Evolutionary conservation across 1,140 invertebrate genomes (phyloP).

Genomic region (Drosophila ananassae): DNA sequence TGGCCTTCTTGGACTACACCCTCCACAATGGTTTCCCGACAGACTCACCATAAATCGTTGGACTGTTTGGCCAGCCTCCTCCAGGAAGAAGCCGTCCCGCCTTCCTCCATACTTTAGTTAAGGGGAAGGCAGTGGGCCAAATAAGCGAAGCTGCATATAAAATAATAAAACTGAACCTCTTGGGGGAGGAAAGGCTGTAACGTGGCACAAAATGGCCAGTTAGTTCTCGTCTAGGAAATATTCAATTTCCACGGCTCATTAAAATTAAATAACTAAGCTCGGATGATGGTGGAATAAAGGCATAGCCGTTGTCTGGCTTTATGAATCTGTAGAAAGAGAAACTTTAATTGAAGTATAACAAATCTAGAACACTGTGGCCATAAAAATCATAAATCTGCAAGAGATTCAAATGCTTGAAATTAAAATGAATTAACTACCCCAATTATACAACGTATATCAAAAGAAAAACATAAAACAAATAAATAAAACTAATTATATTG

Average conservation of each 20-base stretch:
- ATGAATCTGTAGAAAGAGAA: not conserved
- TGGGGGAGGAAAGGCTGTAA: not conserved
- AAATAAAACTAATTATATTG: conserved; percentile 23
- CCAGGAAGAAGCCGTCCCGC: not conserved
- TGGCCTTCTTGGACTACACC: conserved; percentile 50
- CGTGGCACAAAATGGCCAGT: conserved; percentile 35
- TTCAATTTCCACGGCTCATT: conserved; percentile 78
- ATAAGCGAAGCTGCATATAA: conserved; percentile 62
- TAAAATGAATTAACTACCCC: no score
- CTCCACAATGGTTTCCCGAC: conserved; percentile 28
- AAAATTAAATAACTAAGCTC: conserved; percentile 76
- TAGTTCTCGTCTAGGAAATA: conserved; percentile 56
- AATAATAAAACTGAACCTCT: conserved; percentile 59
- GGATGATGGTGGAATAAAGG: conserved; percentile 8
- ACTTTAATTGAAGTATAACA: conserved; percentile 23
- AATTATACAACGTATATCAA: no score
- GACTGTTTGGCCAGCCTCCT: conserved; percentile 45
- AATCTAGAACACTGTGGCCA: not conserved
- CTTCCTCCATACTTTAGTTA: conserved; percentile 40
- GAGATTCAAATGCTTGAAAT: not conserved
- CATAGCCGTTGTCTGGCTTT: not conserved
- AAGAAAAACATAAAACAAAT: not conserved
- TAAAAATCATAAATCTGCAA: conserved; percentile 5
- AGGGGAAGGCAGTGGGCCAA: conserved; percentile 45
- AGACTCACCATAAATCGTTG: conserved; percentile 68